Evolutionary conservation across 1,140 invertebrate species (phyloP).

Genomic region (Arctopsyche grandis): DNA sequence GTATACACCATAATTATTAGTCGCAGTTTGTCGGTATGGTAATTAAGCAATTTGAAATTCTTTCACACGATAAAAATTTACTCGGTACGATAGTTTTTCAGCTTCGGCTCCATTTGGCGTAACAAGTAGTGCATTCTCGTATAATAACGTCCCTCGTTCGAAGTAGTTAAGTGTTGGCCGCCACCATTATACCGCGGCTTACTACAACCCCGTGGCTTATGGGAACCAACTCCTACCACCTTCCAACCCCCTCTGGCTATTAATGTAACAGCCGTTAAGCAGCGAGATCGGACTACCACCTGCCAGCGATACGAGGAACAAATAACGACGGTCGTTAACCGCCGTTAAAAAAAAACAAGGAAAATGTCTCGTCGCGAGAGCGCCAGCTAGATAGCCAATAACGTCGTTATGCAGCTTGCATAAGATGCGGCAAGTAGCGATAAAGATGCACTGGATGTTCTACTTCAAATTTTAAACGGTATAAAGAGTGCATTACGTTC

Average conservation of each 20-base stretch:
- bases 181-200: background rate
- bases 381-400: slow-evolving; percentile 6
- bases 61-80: background rate
- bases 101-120: background rate
- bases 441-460: too few species aligned
- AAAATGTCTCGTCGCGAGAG: background rate
- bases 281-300: background rate
- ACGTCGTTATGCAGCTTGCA: background rate
- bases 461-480: too few species aligned
- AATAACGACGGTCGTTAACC: slow-evolving; percentile 19
- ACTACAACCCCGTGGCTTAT: background rate
- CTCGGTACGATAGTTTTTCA: background rate
- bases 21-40: too few species aligned
- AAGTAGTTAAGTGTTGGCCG: background rate
- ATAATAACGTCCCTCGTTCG: background rate
- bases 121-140: background rate
- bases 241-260: slow-evolving; percentile 1
- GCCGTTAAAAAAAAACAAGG: background rate
- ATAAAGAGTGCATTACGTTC: too few species aligned
- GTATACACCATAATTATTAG: too few species aligned
- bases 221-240: background rate
- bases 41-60: too few species aligned
- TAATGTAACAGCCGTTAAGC: slow-evolving; percentile 21
- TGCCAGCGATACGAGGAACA: slow-evolving; percentile 1
- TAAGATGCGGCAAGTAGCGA: background rate